Evolutionary conservation across 2,797 vertebrate genomes (phyloP).

Genomic region (Bryconaethiops microstoma): DNA sequence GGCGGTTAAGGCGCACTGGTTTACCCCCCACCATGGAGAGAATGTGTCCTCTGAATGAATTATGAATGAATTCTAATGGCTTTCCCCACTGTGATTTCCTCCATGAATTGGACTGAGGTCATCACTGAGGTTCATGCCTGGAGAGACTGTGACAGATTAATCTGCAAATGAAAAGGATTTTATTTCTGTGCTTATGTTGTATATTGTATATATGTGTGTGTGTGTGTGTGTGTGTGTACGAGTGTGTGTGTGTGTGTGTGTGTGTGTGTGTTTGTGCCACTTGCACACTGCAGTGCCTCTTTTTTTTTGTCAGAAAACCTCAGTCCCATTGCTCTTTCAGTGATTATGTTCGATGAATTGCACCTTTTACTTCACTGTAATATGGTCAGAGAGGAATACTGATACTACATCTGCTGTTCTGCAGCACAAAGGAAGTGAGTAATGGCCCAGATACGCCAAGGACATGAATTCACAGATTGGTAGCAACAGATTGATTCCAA

Average conservation of each 20-base stretch:
- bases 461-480: neutral
- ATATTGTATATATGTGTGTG: neutral
- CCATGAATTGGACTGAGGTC: slow-evolving; percentile 46
- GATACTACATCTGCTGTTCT: neutral
- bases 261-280: neutral
- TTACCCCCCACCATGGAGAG: slow-evolving; percentile 12
- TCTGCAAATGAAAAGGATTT: slow-evolving; percentile 47
- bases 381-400: neutral
- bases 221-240: neutral
- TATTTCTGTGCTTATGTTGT: slow-evolving; percentile 31
- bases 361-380: neutral
- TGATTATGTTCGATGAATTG: slow-evolving; percentile 24
- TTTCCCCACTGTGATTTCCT: slow-evolving; percentile 49
- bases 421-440: neutral
- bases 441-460: neutral
- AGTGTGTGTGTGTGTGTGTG: neutral
- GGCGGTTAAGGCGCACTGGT: neutral
- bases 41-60: slow-evolving; percentile 38
- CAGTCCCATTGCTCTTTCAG: slow-evolving; percentile 9
- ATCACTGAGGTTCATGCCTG: slow-evolving; percentile 40
- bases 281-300: slow-evolving; percentile 24
- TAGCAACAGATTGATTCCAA: neutral
- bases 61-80: slow-evolving; percentile 48
- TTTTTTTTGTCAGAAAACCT: slow-evolving; percentile 16
- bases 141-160: slow-evolving; percentile 53